phyloP scores from a whole-genome alignment of 2,888 invertebrate species.

The Acronicta leporina region DNA sequence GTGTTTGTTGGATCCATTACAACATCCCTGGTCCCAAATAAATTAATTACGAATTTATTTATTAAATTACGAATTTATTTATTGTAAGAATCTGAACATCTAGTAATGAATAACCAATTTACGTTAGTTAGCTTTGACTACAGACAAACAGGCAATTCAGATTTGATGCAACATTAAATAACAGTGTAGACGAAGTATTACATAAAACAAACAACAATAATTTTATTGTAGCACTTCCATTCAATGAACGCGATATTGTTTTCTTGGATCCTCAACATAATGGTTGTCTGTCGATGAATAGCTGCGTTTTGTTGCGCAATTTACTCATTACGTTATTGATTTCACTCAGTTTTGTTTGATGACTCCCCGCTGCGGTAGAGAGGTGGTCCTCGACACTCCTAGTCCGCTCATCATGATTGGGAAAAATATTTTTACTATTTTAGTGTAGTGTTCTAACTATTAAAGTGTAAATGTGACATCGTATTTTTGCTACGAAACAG shows the following conservation, averaged over 20 bases:
- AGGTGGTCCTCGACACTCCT: conserved; percentile 55
- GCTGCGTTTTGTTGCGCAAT: conserved; percentile 77
- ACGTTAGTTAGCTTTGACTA: too few relatives aligned
- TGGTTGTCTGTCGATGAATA: conserved; percentile 66
- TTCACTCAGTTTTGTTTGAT: conserved; percentile 80
- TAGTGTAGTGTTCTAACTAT: conserved; percentile 1
- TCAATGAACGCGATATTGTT: conserved; percentile 49
- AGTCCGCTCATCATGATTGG: conserved; percentile 17
- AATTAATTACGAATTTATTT: too few relatives aligned
- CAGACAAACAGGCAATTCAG: neutral
- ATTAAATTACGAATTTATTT: too few relatives aligned
- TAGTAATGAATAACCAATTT: too few relatives aligned
- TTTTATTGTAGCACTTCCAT: conserved; percentile 25
- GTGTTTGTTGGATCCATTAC: too few relatives aligned
- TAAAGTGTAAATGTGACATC: neutral
- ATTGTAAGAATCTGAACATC: too few relatives aligned
- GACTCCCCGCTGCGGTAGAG: conserved; percentile 74
- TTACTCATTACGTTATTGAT: conserved; percentile 86
- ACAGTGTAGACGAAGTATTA: conserved; percentile 1
- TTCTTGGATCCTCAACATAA: conserved; percentile 60
- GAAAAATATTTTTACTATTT: conserved; percentile 18
- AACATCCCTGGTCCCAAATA: too few relatives aligned
- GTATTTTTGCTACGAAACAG: neutral
- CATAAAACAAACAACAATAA: conserved; percentile 13
- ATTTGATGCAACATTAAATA: neutral